A percentile compares a stretch with the other conserved stretches of the same genome.
Conservation (phyloP, 2,113 vertebrate genomes). For the Hoplias malabaricus region DNA sequence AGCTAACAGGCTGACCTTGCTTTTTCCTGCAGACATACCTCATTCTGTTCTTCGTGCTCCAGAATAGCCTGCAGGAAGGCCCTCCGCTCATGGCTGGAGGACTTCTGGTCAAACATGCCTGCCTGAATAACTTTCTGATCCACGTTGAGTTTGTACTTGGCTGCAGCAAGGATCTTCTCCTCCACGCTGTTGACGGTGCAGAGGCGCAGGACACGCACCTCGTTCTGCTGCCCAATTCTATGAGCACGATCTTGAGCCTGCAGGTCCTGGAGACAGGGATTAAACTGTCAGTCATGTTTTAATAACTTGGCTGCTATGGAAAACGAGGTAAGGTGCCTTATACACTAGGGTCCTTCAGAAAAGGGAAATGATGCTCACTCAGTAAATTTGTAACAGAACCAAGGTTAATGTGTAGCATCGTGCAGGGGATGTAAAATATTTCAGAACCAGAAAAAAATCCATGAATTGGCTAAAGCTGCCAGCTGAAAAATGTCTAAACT, state of each 20-base stretch:
- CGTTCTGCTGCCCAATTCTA: constrained; percentile 87
- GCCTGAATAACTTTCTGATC: constrained; percentile 92
- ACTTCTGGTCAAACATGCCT: constrained; percentile 91
- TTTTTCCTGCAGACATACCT: constrained; percentile 66
- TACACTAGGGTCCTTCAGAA: not conserved
- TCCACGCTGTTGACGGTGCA: constrained; percentile 91
- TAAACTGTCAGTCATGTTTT: not conserved
- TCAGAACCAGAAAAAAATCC: not conserved
- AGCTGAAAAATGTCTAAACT: not conserved
- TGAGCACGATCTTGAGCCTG: constrained; percentile 89
- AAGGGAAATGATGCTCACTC: not conserved
- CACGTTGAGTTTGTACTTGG: constrained; percentile 88
- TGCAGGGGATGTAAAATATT: not conserved
- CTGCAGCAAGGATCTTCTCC: constrained; percentile 87
- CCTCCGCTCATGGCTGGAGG: constrained; percentile 85
- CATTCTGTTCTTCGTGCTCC: constrained; percentile 88
- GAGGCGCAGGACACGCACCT: constrained; percentile 83
- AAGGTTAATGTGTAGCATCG: not conserved
- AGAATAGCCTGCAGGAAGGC: constrained; percentile 86
- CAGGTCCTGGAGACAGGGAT: constrained; percentile 74
- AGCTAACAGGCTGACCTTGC: not conserved
- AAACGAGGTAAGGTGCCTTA: not conserved
- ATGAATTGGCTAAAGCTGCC: not conserved
- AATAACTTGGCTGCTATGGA: not conserved
- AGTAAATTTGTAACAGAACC: not conserved